Evolutionary conservation across 92 coral and sea anemone genomes (phyloP), one percentile per base, ranked within the genome.

Genomic region (Phenganax subtilis): DNA sequence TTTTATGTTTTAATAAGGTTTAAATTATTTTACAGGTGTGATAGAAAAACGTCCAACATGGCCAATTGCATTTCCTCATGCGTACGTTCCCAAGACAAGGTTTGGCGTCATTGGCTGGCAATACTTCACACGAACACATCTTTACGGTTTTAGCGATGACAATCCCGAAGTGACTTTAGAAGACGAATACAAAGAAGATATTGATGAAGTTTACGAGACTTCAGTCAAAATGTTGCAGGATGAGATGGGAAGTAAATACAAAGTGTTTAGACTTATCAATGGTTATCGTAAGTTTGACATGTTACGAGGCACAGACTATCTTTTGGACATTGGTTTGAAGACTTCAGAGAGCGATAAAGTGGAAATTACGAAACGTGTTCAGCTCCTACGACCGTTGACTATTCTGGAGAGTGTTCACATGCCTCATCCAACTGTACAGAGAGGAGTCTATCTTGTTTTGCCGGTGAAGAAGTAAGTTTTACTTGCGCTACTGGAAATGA

Each of bases 41-140:
- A 89, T 88, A 31, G 98, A 94, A 77, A 94, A 94, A 85, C 89
- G 88, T 69, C 91, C 98, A 11, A 85, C 91, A 12, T 94, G 98
- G 98, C 98, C 98, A 31, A 88, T 92, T 58, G 98, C 94, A 28
- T 94, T 89, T 71, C 93, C 83, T n/a, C 92, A 86, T 66, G 94
- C 97, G 12, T 94, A 92, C 84, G 85, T 75, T 63, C 98, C 98
- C 20, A 85, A 89, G 47, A 87, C 97, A 55, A 88, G 98, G 56
- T 94, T 94, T 86, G 98, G 92, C 58, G 98, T 94, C 67, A 87
- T 94, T 10, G 92, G 92, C 54, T 94, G 98, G 98, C 92, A 94
- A 44, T 94, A 94, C 77, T 94, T 94, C 86, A 94, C 96, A 44
- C 85, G 88, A 54, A 75, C 85, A 16, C 86, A 88, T 57, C 90